phyloP scores from a whole-genome alignment of 2,113 vertebrate genomes.

The Mobula birostris region DNA sequence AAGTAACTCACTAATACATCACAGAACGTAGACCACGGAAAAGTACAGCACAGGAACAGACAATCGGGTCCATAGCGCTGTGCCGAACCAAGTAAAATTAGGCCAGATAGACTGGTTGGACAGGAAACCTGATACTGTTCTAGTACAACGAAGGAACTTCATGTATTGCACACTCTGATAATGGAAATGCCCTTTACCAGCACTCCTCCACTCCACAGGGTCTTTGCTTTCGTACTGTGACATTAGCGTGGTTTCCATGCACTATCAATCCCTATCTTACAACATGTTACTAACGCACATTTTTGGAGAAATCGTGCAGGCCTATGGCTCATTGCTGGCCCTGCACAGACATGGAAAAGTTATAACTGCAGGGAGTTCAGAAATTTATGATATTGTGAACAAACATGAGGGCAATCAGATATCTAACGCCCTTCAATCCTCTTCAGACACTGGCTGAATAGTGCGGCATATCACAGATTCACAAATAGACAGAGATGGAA shows the following conservation, averaged over 20 bases:
- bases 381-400: not conserved
- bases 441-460: not conserved
- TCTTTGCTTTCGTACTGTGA: not conserved
- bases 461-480: not conserved
- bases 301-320: not conserved
- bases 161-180: not conserved
- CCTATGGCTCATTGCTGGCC: not conserved
- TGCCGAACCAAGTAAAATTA: not conserved
- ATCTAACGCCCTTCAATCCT: not conserved
- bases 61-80: too few relatives aligned
- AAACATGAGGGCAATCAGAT: not conserved
- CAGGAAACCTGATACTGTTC: not conserved
- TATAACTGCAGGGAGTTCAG: not conserved
- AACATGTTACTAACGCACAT: not conserved
- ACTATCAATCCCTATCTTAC: too few relatives aligned
- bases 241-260: too few relatives aligned
- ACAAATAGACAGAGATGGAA: slow-evolving; percentile 5
- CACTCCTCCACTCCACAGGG: not conserved
- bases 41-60: too few relatives aligned
- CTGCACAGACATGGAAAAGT: not conserved
- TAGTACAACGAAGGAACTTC: not conserved
- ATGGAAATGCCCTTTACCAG: not conserved
- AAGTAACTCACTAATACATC: not conserved
- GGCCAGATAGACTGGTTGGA: not conserved
- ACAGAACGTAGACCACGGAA: too few relatives aligned